phyloP scores from a whole-genome alignment of 2,888 invertebrate genomes.

The Clistopyga incitator region DNA sequence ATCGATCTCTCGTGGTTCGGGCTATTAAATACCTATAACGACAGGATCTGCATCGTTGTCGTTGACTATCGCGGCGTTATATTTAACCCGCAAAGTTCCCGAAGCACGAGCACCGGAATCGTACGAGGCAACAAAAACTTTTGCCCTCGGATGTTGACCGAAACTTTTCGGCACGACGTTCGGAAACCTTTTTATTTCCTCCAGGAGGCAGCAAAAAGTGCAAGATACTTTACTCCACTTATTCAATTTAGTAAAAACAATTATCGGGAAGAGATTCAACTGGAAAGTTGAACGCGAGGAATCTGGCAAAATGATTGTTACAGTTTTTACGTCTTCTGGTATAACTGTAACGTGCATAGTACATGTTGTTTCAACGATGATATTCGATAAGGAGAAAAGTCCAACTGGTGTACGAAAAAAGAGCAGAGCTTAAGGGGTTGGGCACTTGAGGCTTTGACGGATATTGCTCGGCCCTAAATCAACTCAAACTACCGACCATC shows the following conservation, averaged over 20 bases:
- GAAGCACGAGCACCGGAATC: too few species aligned
- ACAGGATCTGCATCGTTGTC: constrained; percentile 3
- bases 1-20: constrained; percentile 27
- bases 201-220: too few species aligned
- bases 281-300: too few species aligned
- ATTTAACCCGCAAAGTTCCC: neutral
- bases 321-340: too few species aligned
- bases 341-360: constrained; percentile 1
- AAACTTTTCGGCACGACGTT: too few species aligned
- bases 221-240: too few species aligned
- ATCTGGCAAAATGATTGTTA: too few species aligned
- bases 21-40: constrained; percentile 13
- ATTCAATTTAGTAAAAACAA: too few species aligned
- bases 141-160: too few species aligned
- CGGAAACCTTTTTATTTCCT: too few species aligned
- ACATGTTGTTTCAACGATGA: neutral
- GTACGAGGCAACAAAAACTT: too few species aligned
- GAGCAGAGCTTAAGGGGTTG: constrained; percentile 25
- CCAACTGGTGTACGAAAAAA: constrained; percentile 11
- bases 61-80: neutral
- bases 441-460: constrained; percentile 64
- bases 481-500: constrained; percentile 55
- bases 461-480: constrained; percentile 70
- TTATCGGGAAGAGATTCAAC: too few species aligned
- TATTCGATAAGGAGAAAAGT: neutral